Base-by-base conservation (phyloP, 2,113 vertebrate genomes). In the Atrichornis clamosus region DNA sequence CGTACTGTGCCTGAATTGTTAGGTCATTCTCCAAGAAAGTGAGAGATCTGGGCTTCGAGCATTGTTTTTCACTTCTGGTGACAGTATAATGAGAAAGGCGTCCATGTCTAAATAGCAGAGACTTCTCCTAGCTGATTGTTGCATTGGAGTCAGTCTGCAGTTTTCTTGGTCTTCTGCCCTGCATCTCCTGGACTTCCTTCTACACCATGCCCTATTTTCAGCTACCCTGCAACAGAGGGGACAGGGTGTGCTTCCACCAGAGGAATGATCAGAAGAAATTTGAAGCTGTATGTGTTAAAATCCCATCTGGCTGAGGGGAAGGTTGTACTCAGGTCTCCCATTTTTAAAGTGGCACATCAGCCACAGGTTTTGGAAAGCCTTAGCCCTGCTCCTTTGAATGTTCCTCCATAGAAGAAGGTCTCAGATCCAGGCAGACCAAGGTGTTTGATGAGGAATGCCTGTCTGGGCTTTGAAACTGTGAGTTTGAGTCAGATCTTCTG, bases 1-100 rank as follows among this genome's bases (percentile, higher is more conserved):
- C 11, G 2, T 56, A 18, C 17, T 22, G 17, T 26, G 6, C 32
- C 53, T 91, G 52, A 87, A 22, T 50, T 35, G 18, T 56, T 60
- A 47, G 37, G 27, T 41, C 18, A 5, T 77, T 73, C 50, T 84
- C 41, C 0, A 0, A 77, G 46, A 55, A 50, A 60, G 28, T 19
- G 53, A 55, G 35, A 39, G 17, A 37, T 11, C 18, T 0, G 0
- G 44, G 21, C 33, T 77, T 20, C 24, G 15, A 39, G 10, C 41
- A 41, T 39, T 2, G 2, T 62, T 84, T 92, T 84, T 77, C 28
- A 37, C 11, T 56, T 78, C n/a, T 58, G 23, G 15, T 20, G 15
- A 47, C 7, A 7, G 19, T 41, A 4, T 76, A 55, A 68, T n/a
- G n/a, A 60, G 56, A 69, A 81, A 65, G 32, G 14, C 30, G 42